These are phyloP conservation scores for Oxycera nigricornis DNA, from an alignment of 2,888 invertebrate species.

Conservation along the genomic window DNA sequence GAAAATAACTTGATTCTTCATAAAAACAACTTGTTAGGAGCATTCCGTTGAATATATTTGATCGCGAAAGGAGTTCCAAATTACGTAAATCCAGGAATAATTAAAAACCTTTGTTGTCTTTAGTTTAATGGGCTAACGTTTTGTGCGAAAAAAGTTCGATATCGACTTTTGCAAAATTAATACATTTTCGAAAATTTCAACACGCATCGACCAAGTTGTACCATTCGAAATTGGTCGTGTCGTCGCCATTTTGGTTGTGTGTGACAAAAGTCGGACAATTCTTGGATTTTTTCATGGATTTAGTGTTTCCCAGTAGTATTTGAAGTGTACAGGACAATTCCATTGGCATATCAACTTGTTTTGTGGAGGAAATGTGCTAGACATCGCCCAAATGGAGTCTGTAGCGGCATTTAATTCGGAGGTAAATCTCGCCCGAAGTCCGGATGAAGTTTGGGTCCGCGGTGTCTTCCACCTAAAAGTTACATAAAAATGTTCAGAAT, in stretches of 20 bases:
- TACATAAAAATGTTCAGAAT: not conserved
- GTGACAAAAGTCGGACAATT: constrained; percentile 26
- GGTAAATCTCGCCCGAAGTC: constrained; percentile 52
- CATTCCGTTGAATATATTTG: too few relatives aligned
- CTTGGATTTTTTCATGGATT: not conserved
- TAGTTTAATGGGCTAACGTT: too few relatives aligned
- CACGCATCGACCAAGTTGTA: too few relatives aligned
- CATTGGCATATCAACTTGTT: not conserved
- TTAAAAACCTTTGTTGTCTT: too few relatives aligned
- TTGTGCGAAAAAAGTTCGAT: too few relatives aligned
- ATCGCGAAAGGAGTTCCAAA: too few relatives aligned
- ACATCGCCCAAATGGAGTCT: constrained; percentile 57
- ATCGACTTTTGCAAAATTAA: too few relatives aligned
- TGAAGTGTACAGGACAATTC: not conserved
- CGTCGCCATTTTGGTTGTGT: constrained; percentile 47
- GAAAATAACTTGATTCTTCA: too few relatives aligned
- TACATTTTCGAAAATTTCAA: too few relatives aligned
- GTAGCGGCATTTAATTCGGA: constrained; percentile 61
- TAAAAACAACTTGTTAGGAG: too few relatives aligned
- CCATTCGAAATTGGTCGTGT: constrained; percentile 30
- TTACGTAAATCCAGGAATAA: too few relatives aligned
- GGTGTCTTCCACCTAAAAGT: not conserved
- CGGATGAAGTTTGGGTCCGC: not conserved
- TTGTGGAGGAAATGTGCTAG: constrained; percentile 27
- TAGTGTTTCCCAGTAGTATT: not conserved